Percentiles rank a stretch among this genome's conserved stretches.
Conservation (phyloP, 2,113 vertebrate species). For the Microcebus jonahi region DNA sequence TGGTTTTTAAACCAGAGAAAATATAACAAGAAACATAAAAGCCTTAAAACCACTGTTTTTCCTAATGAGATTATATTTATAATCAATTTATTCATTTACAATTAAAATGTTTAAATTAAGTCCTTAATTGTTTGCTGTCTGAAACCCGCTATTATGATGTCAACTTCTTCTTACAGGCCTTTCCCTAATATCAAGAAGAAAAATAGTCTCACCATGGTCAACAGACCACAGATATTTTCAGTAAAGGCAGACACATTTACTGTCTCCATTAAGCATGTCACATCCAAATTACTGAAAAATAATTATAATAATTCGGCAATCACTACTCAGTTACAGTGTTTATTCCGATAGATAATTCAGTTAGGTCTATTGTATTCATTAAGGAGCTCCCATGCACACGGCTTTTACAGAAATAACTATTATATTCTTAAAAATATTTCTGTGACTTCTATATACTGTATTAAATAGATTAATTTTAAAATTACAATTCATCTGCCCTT, state of each 20-base stretch:
- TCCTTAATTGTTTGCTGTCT: not conserved
- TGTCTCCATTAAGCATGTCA: not conserved
- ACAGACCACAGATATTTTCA: not conserved
- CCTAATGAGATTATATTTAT: not conserved
- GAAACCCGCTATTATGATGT: not conserved
- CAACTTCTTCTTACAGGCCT: not conserved
- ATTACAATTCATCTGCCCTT: not conserved
- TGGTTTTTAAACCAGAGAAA: not conserved
- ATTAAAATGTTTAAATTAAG: not conserved
- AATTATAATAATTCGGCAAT: not conserved
- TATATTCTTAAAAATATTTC: not conserved
- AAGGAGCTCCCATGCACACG: not conserved
- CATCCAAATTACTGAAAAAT: not conserved
- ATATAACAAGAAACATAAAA: not conserved
- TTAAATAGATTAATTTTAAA: not conserved
- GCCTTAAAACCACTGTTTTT: not conserved
- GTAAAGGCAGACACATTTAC: not conserved
- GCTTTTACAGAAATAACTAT: not conserved
- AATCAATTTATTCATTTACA: not conserved
- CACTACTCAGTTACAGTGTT: not conserved
- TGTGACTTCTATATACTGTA: not conserved
- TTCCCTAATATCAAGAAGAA: not conserved
- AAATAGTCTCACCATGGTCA: not conserved
- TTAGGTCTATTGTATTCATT: not conserved
- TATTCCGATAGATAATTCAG: not conserved